Evolutionary conservation across 2,888 invertebrate species (phyloP).

Genomic region (Esperia sulphurella): DNA sequence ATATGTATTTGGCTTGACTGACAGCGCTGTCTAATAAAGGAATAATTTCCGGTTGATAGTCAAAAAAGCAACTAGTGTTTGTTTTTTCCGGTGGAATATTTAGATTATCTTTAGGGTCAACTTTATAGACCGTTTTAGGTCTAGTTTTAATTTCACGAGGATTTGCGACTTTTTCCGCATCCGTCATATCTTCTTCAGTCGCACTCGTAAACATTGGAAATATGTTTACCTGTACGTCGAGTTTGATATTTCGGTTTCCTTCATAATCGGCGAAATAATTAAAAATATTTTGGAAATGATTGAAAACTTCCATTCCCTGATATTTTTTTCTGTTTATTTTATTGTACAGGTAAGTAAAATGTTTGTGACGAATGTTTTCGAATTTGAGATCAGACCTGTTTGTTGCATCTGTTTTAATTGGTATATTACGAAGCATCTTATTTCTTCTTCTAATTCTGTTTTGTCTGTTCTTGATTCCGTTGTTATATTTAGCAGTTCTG

Average conservation of each 20-base stretch:
- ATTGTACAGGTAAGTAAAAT: constrained; percentile 29
- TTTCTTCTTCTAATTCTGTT: constrained; percentile 6
- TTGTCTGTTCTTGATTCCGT: constrained; percentile 3
- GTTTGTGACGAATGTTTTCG: constrained; percentile 25
- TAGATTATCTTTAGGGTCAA: neutral
- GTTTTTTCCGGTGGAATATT: constrained; percentile 1
- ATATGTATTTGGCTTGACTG: constrained; percentile 45
- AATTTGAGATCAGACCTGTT: constrained; percentile 7
- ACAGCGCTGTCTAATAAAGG: constrained; percentile 48
- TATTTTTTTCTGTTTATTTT: constrained; percentile 23
- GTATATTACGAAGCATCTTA: constrained; percentile 4
- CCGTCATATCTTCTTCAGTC: constrained; percentile 11
- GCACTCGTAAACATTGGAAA: constrained; percentile 25
- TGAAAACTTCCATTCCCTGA: constrained; percentile 23
- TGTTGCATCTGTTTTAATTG: constrained; percentile 3
- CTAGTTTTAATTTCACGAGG: constrained; percentile 5
- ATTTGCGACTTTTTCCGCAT: constrained; percentile 11
- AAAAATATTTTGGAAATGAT: constrained; percentile 39
- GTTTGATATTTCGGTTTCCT: constrained; percentile 38
- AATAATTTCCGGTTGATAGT: constrained; percentile 35
- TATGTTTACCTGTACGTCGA: constrained; percentile 51
- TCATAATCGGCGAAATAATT: constrained; percentile 38
- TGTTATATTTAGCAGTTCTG: neutral
- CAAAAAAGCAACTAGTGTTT: constrained; percentile 1
- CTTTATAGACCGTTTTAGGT: constrained; percentile 10